Evolutionary conservation across 1,140 invertebrate species (phyloP).

Genomic region (Nilaparvata lugens): DNA sequence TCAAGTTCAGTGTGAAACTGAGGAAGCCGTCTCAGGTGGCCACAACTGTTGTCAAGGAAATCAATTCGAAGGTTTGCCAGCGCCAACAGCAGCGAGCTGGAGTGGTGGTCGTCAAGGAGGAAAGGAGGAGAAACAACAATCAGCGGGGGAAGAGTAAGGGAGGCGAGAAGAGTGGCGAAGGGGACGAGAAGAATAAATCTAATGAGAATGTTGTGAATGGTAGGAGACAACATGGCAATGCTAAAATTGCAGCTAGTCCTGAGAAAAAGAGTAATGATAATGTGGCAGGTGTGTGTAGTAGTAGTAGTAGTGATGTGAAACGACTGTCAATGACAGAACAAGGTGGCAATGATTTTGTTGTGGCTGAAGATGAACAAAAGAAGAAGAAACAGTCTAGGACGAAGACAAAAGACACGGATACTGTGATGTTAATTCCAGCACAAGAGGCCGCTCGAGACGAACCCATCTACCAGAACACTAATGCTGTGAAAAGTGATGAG

Average conservation of each 20-base stretch:
- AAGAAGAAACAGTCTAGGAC: no score
- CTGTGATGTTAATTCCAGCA: no score
- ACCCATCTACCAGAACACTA: conserved; percentile 13
- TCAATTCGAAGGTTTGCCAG: conserved; percentile 20
- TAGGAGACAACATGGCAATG: not conserved
- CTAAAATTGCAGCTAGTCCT: not conserved
- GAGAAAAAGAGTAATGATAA: no score
- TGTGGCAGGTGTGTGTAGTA: no score
- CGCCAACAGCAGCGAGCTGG: conserved; percentile 12
- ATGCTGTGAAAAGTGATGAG: no score
- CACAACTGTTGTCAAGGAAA: conserved; percentile 24
- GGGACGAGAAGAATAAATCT: not conserved
- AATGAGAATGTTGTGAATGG: not conserved
- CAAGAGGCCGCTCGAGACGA: not conserved
- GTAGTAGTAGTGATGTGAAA: no score
- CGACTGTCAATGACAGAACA: no score
- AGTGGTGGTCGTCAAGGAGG: conserved; percentile 5
- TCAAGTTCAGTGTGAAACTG: conserved; percentile 71
- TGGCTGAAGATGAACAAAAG: no score
- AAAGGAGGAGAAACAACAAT: conserved; percentile 10
- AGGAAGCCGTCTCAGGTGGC: conserved; percentile 35
- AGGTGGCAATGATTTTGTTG: no score
- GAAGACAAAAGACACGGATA: no score
- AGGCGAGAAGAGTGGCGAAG: conserved; percentile 7
- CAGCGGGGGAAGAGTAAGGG: conserved; percentile 14